Evolutionary conservation across 1,140 invertebrate genomes (phyloP).

Genomic region (Lepidostoma basale): DNA sequence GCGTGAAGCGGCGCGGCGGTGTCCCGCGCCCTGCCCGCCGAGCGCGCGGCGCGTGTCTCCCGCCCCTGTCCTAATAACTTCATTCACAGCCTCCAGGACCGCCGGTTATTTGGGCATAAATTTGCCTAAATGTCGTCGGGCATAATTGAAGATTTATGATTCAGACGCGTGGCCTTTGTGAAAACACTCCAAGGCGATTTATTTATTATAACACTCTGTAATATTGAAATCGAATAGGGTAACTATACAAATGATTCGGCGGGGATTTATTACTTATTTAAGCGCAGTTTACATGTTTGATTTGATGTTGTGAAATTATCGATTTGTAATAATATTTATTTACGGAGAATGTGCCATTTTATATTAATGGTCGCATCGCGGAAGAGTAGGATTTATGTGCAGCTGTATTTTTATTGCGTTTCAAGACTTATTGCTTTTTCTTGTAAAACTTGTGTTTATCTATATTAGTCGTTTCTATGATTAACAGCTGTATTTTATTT

Average conservation of each 20-base stretch:
- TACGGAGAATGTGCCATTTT: neutral
- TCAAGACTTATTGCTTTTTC: too few relatives aligned
- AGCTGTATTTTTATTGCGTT: too few relatives aligned
- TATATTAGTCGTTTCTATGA: too few relatives aligned
- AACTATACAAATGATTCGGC: too few relatives aligned
- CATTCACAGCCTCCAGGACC: constrained; percentile 15
- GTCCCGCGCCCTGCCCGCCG: neutral
- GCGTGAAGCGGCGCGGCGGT: too few relatives aligned
- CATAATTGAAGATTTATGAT: constrained; percentile 40
- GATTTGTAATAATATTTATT: constrained; percentile 17
- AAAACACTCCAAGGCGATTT: constrained; percentile 27
- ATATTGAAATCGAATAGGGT: constrained; percentile 19
- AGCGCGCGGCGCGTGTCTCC: neutral
- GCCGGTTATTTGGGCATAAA: constrained; percentile 34
- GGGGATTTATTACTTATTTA: constrained; percentile 21
- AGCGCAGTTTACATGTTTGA: neutral
- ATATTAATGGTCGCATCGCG: too few relatives aligned
- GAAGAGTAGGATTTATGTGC: too few relatives aligned
- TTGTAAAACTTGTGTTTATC: too few relatives aligned
- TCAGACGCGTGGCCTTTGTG: constrained; percentile 40
- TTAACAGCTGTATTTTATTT: too few relatives aligned
- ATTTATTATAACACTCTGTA: constrained; percentile 28
- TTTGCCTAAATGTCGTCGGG: constrained; percentile 34
- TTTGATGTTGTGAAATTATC: constrained; percentile 5
- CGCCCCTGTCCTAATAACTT: constrained; percentile 9